phyloP scores from a whole-genome alignment of 2,888 invertebrate genomes.

The Plemyria rubiginata region DNA sequence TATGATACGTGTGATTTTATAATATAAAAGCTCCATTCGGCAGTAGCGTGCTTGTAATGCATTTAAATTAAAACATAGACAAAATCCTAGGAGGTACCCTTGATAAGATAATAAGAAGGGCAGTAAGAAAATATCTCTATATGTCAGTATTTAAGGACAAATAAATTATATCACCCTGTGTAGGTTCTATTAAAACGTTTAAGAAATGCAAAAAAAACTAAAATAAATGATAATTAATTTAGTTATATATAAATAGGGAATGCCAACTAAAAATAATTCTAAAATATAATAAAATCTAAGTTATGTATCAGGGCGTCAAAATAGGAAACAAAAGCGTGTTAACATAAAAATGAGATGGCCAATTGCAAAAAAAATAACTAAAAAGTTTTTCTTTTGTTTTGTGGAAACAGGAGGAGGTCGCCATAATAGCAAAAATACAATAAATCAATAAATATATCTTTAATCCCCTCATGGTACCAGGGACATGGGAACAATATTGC shows the following conservation, averaged over 20 bases:
- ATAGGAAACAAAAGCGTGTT: constrained; percentile 61
- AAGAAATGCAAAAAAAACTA: constrained; percentile 22
- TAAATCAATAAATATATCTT: constrained; percentile 51
- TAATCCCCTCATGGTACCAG: constrained; percentile 77
- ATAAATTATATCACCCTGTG: constrained; percentile 25
- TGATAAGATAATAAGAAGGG: constrained; percentile 4
- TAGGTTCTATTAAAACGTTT: constrained; percentile 15
- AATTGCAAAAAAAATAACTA: constrained; percentile 49
- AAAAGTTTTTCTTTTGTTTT: constrained; percentile 57
- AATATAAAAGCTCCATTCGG: constrained; percentile 60
- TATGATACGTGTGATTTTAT: constrained; percentile 50
- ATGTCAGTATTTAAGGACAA: constrained; percentile 14
- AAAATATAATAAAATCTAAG: constrained; percentile 41
- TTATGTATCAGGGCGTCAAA: constrained; percentile 77
- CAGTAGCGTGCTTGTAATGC: constrained; percentile 51
- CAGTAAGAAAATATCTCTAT: constrained; percentile 11
- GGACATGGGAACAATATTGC: constrained; percentile 45
- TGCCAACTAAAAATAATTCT: constrained; percentile 31
- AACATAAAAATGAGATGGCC: constrained; percentile 45
- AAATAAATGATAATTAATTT: constrained; percentile 10
- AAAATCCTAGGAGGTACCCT: constrained; percentile 22
- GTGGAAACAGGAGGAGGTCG: constrained; percentile 83
- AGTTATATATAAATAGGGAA: constrained; percentile 13
- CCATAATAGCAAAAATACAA: constrained; percentile 58
- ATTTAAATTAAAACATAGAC: constrained; percentile 24